phyloP scores from a whole-genome alignment of 2,888 invertebrate genomes.

The Neria commutata region DNA sequence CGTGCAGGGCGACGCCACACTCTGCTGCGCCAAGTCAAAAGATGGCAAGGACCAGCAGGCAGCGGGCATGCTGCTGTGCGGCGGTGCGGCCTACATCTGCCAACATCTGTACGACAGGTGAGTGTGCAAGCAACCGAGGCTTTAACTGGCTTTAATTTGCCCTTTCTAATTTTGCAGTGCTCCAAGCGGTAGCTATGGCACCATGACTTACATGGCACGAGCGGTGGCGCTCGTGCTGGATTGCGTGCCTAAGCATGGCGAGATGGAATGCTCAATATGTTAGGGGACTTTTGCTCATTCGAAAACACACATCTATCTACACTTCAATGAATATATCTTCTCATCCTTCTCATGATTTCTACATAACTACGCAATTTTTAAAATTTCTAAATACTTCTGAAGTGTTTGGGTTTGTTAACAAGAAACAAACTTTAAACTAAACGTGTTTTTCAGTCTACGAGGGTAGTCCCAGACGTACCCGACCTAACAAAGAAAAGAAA shows the following conservation, averaged over 20 bases:
- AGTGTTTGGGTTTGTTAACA: no score
- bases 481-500: no score
- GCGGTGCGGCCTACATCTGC: conserved; percentile 94
- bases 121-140: conserved; percentile 3
- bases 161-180: conserved; percentile 68
- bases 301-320: no score
- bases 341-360: no score
- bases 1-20: conserved; percentile 87
- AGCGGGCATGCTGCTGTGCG: conserved; percentile 76
- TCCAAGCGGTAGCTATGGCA: conserved; percentile 95
- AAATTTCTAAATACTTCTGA: no score
- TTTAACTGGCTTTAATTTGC: neutral
- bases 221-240: conserved; percentile 78
- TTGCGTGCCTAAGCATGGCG: conserved; percentile 76
- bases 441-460: no score
- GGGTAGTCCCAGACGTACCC: no score
- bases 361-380: neutral
- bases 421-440: no score
- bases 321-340: no score
- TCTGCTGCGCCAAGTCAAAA: conserved; percentile 87
- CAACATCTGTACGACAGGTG: conserved; percentile 89
- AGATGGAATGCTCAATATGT: conserved; percentile 81
- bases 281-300: no score
- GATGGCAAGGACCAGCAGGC: conserved; percentile 67
- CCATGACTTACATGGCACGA: conserved; percentile 94